Conservation (phyloP, 2,113 vertebrate species). For the Neomonachus schauinslandi region DNA sequence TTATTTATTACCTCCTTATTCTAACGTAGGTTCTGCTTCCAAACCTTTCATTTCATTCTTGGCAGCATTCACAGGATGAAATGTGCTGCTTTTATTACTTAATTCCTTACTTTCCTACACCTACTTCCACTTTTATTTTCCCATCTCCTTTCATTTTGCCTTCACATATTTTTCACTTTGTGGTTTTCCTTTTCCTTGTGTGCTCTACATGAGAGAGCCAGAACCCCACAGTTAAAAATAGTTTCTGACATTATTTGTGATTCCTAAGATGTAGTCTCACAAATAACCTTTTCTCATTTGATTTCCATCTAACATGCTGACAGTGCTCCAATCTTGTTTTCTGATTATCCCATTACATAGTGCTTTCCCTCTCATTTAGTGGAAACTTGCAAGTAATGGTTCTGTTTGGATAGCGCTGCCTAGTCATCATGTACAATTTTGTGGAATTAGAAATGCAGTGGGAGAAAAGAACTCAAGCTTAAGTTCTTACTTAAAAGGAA, state of each 20-base stretch:
- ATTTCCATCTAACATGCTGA: slow-evolving; percentile 58
- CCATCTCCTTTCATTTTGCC: slow-evolving; percentile 63
- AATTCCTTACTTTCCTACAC: slow-evolving; percentile 1
- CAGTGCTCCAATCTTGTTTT: slow-evolving; percentile 63
- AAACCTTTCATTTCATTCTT: not conserved
- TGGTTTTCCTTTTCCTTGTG: slow-evolving; percentile 32
- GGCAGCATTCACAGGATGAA: slow-evolving; percentile 34
- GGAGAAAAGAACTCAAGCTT: not conserved
- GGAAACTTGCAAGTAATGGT: slow-evolving; percentile 22
- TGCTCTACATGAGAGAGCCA: not conserved
- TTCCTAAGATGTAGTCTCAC: slow-evolving; percentile 22
- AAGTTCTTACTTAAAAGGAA: slow-evolving; percentile 32
- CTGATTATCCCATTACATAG: slow-evolving; percentile 41
- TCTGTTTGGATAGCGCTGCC: slow-evolving; percentile 35
- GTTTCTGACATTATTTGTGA: slow-evolving; percentile 63
- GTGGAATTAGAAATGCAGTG: slow-evolving; percentile 20
- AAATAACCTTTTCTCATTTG: slow-evolving; percentile 67
- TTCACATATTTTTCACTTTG: not conserved
- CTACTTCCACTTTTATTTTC: slow-evolving; percentile 44
- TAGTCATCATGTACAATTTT: slow-evolving; percentile 61
- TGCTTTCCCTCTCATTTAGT: slow-evolving; percentile 39
- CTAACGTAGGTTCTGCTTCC: slow-evolving; percentile 41
- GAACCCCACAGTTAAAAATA: slow-evolving; percentile 58
- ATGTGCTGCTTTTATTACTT: slow-evolving; percentile 16
- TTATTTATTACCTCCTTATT: slow-evolving; percentile 17